Base-by-base conservation (phyloP, 1,140 invertebrate genomes). In the Wasmannia auropunctata region DNA sequence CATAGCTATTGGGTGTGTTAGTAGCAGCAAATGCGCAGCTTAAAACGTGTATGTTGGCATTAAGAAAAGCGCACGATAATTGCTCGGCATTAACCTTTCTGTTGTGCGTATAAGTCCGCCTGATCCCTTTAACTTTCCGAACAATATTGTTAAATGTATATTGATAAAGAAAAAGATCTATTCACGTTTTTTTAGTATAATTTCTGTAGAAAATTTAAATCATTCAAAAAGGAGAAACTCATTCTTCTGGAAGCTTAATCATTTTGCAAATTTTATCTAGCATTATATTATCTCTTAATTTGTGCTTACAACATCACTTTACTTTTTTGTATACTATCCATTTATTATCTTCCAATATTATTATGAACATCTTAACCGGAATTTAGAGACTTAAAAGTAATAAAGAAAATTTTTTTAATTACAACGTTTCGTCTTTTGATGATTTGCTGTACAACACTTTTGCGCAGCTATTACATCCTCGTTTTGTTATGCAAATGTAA, bases 31-130 rank as follows among this genome's bases (percentile, higher is more conserved):
- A 43, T 83, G 37, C 51, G 51, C 40, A 83, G 51, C 51, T 83
- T 83, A 72, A 81, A 81, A 74, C 14, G 67, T 31, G 28, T 37
- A 72, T 28, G 46, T 43, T 31, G n/a, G n/a, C 37, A 43, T 74
- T 74, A 58, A 72, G 40, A 83, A 83, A 83, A 58, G 79, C 51
- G 28, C n/a, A 34, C 51, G 40, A 83, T 74, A 74, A 83, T 83
- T 58, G 67, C 65, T 5, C 37, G 25, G 8, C 37, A 74, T 83
- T 58, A 74, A 40, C n/a, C 25, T 83, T 83, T 34, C 51, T 58
- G 25, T 83, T 83, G 28, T 31, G 25, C 11, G 8, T 43, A 43
- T 43, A 74, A 51, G 8, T 81, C 34, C 46, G 37, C 10, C 3
- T 54, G 49, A 31, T 3, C 25, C 19, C 19, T 58, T 70, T 81